Conservation (phyloP, 2,888 invertebrate genomes). For the Seira musarum region DNA sequence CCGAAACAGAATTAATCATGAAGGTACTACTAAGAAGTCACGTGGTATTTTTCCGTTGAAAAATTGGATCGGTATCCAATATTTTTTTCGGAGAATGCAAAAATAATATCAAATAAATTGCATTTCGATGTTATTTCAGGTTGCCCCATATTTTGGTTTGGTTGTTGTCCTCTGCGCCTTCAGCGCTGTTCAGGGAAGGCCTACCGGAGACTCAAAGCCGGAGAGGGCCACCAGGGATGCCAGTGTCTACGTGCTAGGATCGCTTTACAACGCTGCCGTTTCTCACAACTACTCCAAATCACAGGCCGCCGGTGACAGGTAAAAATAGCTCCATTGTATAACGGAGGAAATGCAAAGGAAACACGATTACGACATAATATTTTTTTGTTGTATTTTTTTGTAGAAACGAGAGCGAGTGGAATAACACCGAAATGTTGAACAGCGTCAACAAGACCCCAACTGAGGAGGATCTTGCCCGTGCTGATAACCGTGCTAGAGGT, state of each 20-base stretch:
- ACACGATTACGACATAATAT: too few relatives aligned
- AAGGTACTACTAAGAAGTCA: conserved; percentile 9
- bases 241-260: conserved; percentile 49
- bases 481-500: conserved; percentile 1
- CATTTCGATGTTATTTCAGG: conserved; percentile 24
- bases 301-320: conserved; percentile 44
- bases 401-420: conserved; percentile 54
- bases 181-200: conserved; percentile 29
- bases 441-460: conserved; percentile 37
- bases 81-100: conserved; percentile 7
- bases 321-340: too few relatives aligned
- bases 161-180: conserved; percentile 25
- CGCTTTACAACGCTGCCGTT: conserved; percentile 44
- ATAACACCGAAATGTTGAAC: conserved; percentile 51
- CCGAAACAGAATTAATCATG: not conserved
- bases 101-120: not conserved
- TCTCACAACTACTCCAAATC: conserved; percentile 50
- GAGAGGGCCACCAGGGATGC: conserved; percentile 41
- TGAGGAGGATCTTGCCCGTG: conserved; percentile 20
- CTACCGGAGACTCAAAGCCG: conserved; percentile 25
- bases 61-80: too few relatives aligned
- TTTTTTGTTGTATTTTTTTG: too few relatives aligned
- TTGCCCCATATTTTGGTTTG: conserved; percentile 42
- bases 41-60: not conserved
- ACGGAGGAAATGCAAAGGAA: too few relatives aligned